A percentile compares a stretch with the other conserved stretches of the same genome.
Conservation (phyloP, 2,113 vertebrate species). For the Lontra canadensis region DNA sequence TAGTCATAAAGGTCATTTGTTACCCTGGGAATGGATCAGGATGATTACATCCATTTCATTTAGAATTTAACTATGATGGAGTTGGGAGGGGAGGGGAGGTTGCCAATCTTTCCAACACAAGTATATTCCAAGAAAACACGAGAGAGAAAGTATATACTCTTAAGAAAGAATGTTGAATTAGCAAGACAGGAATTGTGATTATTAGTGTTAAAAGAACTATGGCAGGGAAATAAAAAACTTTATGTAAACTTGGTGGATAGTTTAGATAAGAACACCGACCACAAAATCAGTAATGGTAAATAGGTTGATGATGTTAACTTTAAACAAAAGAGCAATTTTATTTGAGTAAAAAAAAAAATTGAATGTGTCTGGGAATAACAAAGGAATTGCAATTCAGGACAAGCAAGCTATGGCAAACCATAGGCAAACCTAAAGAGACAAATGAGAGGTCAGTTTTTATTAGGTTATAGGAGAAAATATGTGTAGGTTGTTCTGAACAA, state of each 20-base stretch:
- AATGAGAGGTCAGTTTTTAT: background rate
- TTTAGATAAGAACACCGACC: background rate
- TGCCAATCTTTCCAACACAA: background rate
- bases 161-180: background rate
- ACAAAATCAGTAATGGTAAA: background rate
- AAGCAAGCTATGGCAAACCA: background rate
- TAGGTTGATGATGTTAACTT: background rate
- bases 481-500: background rate
- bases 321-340: background rate
- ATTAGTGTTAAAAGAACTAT: background rate
- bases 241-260: background rate
- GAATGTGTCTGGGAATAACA: background rate
- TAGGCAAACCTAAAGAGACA: background rate
- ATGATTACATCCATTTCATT: background rate
- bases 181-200: background rate
- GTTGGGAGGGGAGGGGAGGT: background rate
- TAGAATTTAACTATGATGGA: constrained; percentile 38
- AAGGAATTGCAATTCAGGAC: background rate
- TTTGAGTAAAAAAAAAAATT: background rate
- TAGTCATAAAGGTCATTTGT: background rate
- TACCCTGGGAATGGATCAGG: background rate
- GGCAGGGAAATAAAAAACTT: background rate
- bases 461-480: background rate
- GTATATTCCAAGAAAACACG: background rate
- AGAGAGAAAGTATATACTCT: background rate